A percentile compares a stretch with the other conserved stretches of the same genome.
phyloP scores from a whole-genome alignment of 2,797 vertebrate genomes.

The Trematomus bernacchii region DNA sequence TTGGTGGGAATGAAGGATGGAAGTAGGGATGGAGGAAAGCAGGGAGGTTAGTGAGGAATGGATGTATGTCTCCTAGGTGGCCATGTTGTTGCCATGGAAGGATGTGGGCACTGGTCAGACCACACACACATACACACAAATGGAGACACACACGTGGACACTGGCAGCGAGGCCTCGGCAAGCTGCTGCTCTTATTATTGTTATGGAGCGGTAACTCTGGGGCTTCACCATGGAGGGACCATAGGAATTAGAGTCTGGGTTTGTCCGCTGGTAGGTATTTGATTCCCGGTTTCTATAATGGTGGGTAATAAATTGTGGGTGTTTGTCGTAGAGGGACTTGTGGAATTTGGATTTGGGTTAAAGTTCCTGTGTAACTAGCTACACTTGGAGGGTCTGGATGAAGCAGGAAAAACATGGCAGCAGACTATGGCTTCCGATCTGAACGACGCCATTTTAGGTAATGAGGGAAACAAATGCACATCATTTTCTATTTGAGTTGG shows the following conservation, averaged over 20 bases:
- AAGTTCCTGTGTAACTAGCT: slow-evolving; percentile 67
- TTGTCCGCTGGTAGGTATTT: slow-evolving; percentile 58
- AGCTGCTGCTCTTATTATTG: slow-evolving; percentile 67
- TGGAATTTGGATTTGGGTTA: slow-evolving; percentile 64
- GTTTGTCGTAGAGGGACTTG: slow-evolving; percentile 60
- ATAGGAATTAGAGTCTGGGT: slow-evolving; percentile 57
- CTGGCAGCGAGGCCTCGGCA: slow-evolving; percentile 48
- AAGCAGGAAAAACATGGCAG: slow-evolving; percentile 65
- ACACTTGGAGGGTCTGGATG: slow-evolving; percentile 45
- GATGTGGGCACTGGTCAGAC: slow-evolving; percentile 79
- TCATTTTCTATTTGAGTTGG: slow-evolving; percentile 55
- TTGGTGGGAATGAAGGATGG: slow-evolving; percentile 62
- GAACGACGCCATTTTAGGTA: slow-evolving; percentile 53
- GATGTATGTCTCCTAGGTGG: slow-evolving; percentile 77
- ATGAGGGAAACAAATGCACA: slow-evolving; percentile 52
- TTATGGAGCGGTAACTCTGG: slow-evolving; percentile 57
- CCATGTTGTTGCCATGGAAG: slow-evolving; percentile 70
- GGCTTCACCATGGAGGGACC: slow-evolving; percentile 43
- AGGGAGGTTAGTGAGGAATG: slow-evolving; percentile 64
- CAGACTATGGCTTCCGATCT: slow-evolving; percentile 32
- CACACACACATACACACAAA: slow-evolving; percentile 69
- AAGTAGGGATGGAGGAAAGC: slow-evolving; percentile 54
- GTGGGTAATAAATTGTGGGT: slow-evolving; percentile 75
- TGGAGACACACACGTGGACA: slow-evolving; percentile 30
- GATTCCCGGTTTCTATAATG: slow-evolving; percentile 64